Evolutionary conservation across 2,888 invertebrate species (phyloP).

Genomic region (Odontothrips loti): DNA sequence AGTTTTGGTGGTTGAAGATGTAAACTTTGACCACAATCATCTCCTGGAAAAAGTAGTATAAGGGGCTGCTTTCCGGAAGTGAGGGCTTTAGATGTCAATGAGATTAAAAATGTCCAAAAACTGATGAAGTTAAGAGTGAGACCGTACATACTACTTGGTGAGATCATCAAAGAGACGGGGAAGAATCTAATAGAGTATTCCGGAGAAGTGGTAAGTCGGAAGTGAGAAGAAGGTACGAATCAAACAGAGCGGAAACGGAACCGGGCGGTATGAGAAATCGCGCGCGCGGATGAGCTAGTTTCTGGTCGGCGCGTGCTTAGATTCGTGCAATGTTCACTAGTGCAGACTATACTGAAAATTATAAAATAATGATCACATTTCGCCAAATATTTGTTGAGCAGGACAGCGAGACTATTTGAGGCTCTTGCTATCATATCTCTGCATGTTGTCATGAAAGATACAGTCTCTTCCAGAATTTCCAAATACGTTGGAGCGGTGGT

Average conservation of each 20-base stretch:
- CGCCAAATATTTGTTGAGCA: too few relatives aligned
- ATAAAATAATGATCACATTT: too few relatives aligned
- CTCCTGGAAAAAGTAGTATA: not conserved
- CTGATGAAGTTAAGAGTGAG: not conserved
- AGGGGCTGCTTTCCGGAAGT: not conserved
- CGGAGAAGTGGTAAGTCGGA: not conserved
- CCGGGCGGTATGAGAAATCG: too few relatives aligned
- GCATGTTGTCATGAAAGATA: not conserved
- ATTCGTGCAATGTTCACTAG: too few relatives aligned
- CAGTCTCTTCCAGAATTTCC: not conserved
- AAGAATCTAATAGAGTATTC: not conserved
- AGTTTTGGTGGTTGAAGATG: not conserved
- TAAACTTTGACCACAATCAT: not conserved
- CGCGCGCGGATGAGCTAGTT: too few relatives aligned
- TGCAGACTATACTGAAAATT: too few relatives aligned
- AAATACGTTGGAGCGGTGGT: not conserved
- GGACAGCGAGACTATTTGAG: too few relatives aligned
- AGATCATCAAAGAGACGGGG: not conserved
- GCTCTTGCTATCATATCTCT: not conserved
- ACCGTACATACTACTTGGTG: not conserved
- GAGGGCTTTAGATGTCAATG: not conserved
- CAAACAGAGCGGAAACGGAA: too few relatives aligned
- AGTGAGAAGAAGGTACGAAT: not conserved
- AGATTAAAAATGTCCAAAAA: not conserved
- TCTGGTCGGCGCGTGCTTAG: too few relatives aligned